Conservation (phyloP, 1,140 invertebrate genomes). For the Drosophila dunni region DNA sequence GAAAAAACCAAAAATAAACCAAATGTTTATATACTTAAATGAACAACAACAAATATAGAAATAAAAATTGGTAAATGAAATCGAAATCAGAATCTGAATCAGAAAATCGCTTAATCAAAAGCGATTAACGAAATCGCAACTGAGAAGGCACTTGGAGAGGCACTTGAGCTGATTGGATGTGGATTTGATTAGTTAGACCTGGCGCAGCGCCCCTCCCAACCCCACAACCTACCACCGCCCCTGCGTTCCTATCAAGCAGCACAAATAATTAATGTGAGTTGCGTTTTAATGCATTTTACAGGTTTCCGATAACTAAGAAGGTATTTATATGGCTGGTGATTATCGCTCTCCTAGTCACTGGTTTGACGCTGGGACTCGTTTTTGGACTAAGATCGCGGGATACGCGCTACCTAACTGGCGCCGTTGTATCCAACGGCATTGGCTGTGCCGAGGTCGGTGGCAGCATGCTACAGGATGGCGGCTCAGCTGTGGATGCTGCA, state of each 20-base stretch:
- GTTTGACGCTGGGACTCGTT: constrained; percentile 67
- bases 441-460: constrained; percentile 76
- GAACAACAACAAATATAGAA: neutral
- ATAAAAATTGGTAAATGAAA: neutral
- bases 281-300: constrained; percentile 21
- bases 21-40: neutral
- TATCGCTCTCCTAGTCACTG: constrained; percentile 61
- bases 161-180: constrained; percentile 31
- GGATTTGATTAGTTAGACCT: neutral
- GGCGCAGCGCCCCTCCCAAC: no score
- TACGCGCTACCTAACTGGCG: constrained; percentile 47
- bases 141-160: constrained; percentile 15
- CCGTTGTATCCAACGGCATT: constrained; percentile 79
- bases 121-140: constrained; percentile 31
- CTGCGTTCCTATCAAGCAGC: neutral
- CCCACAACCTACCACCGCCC: no score
- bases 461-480: constrained; percentile 89
- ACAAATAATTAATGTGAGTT: constrained; percentile 1
- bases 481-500: constrained; percentile 94
- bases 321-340: constrained; percentile 66
- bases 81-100: neutral
- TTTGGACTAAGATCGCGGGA: constrained; percentile 65
- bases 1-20: neutral
- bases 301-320: constrained; percentile 68
- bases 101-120: constrained; percentile 12